Conservation (phyloP, 2,797 vertebrate species). For the Dermochelys coriacea region DNA sequence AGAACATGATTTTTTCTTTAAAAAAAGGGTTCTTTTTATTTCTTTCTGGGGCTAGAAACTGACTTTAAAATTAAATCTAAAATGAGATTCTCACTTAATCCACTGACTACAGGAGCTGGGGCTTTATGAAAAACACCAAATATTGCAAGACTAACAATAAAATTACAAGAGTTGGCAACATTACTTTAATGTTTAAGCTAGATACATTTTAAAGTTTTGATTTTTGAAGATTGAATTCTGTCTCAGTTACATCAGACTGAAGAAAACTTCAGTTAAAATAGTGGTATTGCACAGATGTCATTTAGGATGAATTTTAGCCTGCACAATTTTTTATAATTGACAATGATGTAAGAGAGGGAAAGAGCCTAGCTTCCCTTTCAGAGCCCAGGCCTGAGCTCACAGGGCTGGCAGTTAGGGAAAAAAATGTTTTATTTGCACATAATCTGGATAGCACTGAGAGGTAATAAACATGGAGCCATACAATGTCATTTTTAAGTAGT, state of each 20-base stretch:
- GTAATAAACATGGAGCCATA: background rate
- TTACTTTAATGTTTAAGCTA: background rate
- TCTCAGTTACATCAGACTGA: background rate
- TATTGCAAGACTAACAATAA: background rate
- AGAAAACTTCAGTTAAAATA: background rate
- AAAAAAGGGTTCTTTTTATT: too few relatives aligned
- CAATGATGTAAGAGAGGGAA: background rate
- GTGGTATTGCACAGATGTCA: background rate
- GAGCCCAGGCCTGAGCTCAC: background rate
- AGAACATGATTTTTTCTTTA: too few relatives aligned
- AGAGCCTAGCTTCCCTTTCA: background rate
- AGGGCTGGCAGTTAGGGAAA: background rate
- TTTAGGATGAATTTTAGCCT: background rate
- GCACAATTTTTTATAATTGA: background rate
- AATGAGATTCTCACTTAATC: too few relatives aligned
- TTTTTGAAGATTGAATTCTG: background rate
- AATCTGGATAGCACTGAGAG: background rate
- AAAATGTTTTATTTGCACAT: conserved; percentile 18
- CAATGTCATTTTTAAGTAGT: background rate
- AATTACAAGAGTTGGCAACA: background rate
- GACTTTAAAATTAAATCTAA: background rate
- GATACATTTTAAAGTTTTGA: background rate
- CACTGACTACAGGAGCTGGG: background rate
- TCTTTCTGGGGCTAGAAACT: background rate
- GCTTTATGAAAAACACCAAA: background rate